A percentile compares a stretch with the other conserved stretches of the same genome.
Conservation (phyloP, 2,113 vertebrate genomes). For the Plestiodon gilberti region DNA sequence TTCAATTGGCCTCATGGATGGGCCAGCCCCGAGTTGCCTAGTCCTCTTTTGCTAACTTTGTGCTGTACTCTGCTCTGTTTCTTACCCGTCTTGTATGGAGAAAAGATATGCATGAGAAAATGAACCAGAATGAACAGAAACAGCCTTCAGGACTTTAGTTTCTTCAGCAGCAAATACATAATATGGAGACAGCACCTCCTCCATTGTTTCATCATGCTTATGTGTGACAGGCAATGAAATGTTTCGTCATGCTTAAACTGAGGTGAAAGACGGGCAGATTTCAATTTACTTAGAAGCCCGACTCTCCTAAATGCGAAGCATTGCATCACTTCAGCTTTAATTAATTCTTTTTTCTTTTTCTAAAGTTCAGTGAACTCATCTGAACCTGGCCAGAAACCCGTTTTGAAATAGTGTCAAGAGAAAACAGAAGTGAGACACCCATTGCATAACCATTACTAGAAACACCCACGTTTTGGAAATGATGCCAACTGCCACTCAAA, state of each 20-base stretch:
- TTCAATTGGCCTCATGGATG: no score
- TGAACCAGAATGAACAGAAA: slow-evolving; percentile 10
- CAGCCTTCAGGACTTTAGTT: slow-evolving; percentile 9
- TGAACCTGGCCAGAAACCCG: slow-evolving; percentile 28
- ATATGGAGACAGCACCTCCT: slow-evolving; percentile 15
- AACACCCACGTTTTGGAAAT: not conserved
- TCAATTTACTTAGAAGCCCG: not conserved
- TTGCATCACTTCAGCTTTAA: not conserved
- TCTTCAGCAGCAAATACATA: slow-evolving; percentile 12
- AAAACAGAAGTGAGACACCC: not conserved
- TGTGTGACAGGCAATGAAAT: not conserved
- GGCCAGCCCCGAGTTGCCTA: no score
- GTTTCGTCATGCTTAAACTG: not conserved
- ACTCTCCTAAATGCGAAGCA: not conserved
- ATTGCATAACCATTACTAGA: not conserved
- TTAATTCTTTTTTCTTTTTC: not conserved
- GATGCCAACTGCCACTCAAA: not conserved
- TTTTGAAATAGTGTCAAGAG: not conserved
- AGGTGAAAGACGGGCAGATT: not conserved
- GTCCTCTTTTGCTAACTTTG: not conserved
- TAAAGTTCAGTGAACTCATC: slow-evolving; percentile 26
- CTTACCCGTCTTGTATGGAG: not conserved
- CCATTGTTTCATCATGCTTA: not conserved
- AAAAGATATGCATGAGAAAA: not conserved
- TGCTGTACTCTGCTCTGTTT: not conserved